Conservation (phyloP, 1,140 invertebrate species). For the Nebria ingens region DNA sequence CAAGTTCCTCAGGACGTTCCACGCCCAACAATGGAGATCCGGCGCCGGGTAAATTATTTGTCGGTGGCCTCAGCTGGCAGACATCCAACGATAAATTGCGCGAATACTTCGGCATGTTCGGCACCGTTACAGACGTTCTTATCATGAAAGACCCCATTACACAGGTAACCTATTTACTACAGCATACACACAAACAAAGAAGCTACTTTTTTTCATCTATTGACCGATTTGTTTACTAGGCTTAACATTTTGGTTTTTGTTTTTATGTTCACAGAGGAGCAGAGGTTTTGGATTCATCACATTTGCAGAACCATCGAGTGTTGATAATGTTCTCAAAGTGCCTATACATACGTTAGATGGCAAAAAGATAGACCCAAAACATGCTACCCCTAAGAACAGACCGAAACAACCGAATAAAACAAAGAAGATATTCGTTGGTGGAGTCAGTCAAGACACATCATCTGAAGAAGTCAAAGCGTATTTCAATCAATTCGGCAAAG, state of each 20-base stretch:
- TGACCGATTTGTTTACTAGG: too few species aligned
- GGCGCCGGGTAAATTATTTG: conserved; percentile 80
- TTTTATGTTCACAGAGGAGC: conserved; percentile 60
- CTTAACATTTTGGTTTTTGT: neutral
- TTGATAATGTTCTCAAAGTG: conserved; percentile 80
- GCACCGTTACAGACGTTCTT: conserved; percentile 81
- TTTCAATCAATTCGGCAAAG: conserved; percentile 84
- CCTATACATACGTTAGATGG: conserved; percentile 87
- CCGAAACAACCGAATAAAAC: conserved; percentile 75
- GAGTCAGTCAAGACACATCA: conserved; percentile 83
- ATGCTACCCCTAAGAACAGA: conserved; percentile 84
- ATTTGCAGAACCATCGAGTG: conserved; percentile 78
- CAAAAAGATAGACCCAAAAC: conserved; percentile 90
- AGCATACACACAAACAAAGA: neutral
- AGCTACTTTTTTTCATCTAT: too few species aligned
- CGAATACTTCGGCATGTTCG: conserved; percentile 86
- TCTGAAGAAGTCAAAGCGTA: conserved; percentile 85
- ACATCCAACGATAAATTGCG: conserved; percentile 81
- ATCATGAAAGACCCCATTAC: conserved; percentile 92
- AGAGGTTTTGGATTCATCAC: conserved; percentile 90
- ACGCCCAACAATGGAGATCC: conserved; percentile 63
- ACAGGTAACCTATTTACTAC: conserved; percentile 54
- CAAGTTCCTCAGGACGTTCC: conserved; percentile 59
- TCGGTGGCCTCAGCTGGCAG: conserved; percentile 84
- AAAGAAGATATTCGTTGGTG: conserved; percentile 87